Conservation (phyloP, 2,888 invertebrate genomes). For the Drosophila setosimentum region DNA sequence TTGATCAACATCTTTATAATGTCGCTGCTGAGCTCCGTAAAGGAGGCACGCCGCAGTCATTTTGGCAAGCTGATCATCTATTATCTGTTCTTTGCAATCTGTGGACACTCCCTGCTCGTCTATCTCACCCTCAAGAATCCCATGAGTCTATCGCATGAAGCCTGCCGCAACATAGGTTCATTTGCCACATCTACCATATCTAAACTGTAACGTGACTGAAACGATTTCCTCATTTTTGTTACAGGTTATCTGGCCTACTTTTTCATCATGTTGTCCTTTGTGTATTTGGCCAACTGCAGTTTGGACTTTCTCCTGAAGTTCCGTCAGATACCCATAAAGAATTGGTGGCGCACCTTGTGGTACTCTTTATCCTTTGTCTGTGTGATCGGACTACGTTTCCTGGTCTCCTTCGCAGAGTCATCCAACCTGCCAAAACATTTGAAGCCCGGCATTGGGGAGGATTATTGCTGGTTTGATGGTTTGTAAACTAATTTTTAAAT, state of each 20-base stretch:
- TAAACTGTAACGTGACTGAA: too few species aligned
- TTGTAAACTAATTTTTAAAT: neutral
- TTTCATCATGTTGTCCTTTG: constrained; percentile 76
- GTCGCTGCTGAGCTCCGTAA: constrained; percentile 68
- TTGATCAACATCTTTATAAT: constrained; percentile 73
- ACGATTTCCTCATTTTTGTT: too few species aligned
- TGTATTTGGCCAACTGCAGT: constrained; percentile 74
- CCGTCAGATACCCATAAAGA: constrained; percentile 51
- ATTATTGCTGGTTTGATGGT: constrained; percentile 81
- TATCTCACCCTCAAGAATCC: constrained; percentile 79
- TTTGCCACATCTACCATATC: accelerated
- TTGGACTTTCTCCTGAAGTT: constrained; percentile 76
- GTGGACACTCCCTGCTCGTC: constrained; percentile 68
- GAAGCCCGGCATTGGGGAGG: constrained; percentile 80
- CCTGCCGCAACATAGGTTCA: constrained; percentile 76
- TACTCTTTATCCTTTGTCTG: constrained; percentile 51
- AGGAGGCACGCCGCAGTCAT: constrained; percentile 74
- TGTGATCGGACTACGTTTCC: constrained; percentile 65
- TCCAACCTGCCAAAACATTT: constrained; percentile 66
- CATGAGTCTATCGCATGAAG: constrained; percentile 69
- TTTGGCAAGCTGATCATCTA: constrained; percentile 78
- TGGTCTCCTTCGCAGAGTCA: constrained; percentile 74
- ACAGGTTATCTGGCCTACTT: constrained; percentile 79
- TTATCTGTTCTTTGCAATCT: constrained; percentile 68
- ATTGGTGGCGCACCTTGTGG: constrained; percentile 69